Percentiles rank a stretch among this genome's conserved stretches.
phyloP scores from a whole-genome alignment of 2,113 vertebrate species.

The Grammomys dolichurus region DNA sequence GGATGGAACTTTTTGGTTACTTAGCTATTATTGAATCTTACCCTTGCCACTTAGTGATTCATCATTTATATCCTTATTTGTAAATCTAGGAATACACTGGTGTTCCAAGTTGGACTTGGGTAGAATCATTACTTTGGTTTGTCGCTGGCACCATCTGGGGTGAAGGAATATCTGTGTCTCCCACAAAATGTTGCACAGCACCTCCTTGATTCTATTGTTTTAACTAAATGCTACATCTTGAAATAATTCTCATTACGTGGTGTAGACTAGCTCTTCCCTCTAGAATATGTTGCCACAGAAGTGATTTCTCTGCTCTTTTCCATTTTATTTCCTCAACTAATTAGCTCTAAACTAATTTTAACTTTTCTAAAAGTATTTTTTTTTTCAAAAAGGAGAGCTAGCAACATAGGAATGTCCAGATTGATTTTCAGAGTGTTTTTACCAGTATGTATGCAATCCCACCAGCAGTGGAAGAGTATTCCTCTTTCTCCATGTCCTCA shows the following conservation, averaged over 20 bases:
- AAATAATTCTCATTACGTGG: not conserved
- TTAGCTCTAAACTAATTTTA: not conserved
- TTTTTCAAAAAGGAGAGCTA: not conserved
- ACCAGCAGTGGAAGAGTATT: no score
- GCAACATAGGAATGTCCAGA: no score
- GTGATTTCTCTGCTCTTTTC: not conserved
- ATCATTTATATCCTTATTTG: not conserved
- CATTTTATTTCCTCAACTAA: rapidly evolving
- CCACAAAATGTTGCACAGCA: not conserved
- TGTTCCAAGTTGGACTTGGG: not conserved
- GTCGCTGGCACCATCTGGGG: not conserved
- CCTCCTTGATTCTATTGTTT: not conserved
- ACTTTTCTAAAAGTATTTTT: not conserved
- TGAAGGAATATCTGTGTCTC: not conserved
- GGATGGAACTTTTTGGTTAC: not conserved
- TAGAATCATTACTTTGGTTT: not conserved
- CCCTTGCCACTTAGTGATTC: not conserved
- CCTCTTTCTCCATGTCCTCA: no score
- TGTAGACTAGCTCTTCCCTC: not conserved
- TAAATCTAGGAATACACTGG: not conserved
- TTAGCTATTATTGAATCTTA: not conserved
- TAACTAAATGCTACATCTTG: not conserved
- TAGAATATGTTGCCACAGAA: not conserved
- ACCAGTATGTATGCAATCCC: no score
- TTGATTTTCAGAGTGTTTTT: no score